Base-by-base conservation (phyloP, 2,797 vertebrate species). In the Sus cebifrons region DNA sequence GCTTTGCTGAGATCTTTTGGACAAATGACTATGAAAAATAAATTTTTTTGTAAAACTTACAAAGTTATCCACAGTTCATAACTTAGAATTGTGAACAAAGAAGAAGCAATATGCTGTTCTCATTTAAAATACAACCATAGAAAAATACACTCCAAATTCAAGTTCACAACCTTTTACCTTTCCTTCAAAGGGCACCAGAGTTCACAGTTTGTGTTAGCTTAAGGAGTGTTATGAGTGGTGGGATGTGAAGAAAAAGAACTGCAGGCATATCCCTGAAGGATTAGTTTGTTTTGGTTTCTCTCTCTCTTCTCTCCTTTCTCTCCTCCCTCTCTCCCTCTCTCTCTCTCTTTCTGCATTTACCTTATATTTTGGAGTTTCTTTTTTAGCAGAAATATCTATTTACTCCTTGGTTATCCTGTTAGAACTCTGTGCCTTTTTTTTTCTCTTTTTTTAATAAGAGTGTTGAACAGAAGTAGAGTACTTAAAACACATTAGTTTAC, bases 121-220 rank as follows among this genome's bases (percentile, higher is more conserved):
- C 5, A 21, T 89, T 89, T 27, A 86, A 94, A 91, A 91, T 87
- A 84, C 10, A 93, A 62, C 65, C 58, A 29, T 16, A 60, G 64
- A 86, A 95, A 95, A 89, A 85, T 49, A n/a, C 17, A 91, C 65
- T 86, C 68, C 79, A 92, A 95, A 92, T 83, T 94, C 73, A 94
- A 97, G 91, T 97, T 97, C 84, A 77, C 87, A 97, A 89, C 79
- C 77, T 75, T 96, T 89, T 81, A 81, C 83, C 81, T 93, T 95
- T 93, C 62, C 79, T 77, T 86, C 56, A 86, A 36, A 92, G 49
- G 82, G 84, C 95, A 84, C 8, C n/a, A 58, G 62, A 83, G 29
- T 92, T 85, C 77, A 71, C 77, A 92, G 58, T 74, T 89, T 92
- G 91, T 94, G 89, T 92, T 85, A 86, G 83, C 32, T 93, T 91